Conservation (phyloP, 2,888 invertebrate species). For the Dioctria linearis region DNA sequence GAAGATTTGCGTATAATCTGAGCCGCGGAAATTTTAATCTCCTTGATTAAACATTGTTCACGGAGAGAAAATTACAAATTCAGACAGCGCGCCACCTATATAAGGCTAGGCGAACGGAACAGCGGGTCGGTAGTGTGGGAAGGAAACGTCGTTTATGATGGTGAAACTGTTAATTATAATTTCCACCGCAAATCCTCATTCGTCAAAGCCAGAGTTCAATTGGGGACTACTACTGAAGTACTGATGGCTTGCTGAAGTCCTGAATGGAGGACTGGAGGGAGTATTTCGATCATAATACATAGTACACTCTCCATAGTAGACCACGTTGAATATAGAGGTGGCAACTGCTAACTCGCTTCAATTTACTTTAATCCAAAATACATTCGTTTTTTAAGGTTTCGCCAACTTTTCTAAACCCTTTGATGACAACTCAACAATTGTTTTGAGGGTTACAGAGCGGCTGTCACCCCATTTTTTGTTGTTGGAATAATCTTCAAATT, state of each 20-base stretch:
- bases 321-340: constrained; percentile 24
- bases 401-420: constrained; percentile 38
- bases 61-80: constrained; percentile 50
- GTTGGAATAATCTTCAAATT: constrained; percentile 58
- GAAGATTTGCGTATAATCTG: constrained; percentile 57
- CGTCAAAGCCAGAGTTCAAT: constrained; percentile 55
- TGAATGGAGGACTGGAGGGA: neutral
- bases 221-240: neutral
- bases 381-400: constrained; percentile 12
- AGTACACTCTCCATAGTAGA: neutral
- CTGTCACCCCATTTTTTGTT: constrained; percentile 55
- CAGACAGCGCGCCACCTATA: constrained; percentile 3
- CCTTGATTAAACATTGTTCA: constrained; percentile 59
- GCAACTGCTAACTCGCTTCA: constrained; percentile 50
- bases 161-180: constrained; percentile 58
- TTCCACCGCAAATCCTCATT: constrained; percentile 56
- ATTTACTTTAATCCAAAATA: constrained; percentile 54
- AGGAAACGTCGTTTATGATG: constrained; percentile 28
- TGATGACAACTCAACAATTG: constrained; percentile 8
- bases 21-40: constrained; percentile 58
- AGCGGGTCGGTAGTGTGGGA: constrained; percentile 19
- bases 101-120: neutral
- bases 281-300: neutral
- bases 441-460: constrained; percentile 17
- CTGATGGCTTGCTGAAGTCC: constrained; percentile 4